Evolutionary conservation across 2,888 invertebrate genomes (phyloP).

Genomic region (Cryptops parisi): DNA sequence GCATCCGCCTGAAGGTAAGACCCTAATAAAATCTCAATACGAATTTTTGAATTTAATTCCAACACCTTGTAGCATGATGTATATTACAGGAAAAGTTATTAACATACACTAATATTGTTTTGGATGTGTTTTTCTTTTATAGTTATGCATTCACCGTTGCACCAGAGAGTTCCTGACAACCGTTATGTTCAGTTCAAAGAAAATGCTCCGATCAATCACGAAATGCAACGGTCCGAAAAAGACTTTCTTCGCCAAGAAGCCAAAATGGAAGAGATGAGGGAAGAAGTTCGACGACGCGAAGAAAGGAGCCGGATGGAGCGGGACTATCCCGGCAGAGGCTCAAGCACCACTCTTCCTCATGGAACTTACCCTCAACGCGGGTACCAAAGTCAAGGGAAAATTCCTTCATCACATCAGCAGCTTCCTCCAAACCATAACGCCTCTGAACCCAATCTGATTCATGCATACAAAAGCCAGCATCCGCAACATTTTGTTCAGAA

Average conservation of each 20-base stretch:
- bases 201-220: too few species aligned
- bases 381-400: constrained; percentile 19
- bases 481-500: constrained; percentile 23
- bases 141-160: too few species aligned
- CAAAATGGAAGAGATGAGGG: constrained; percentile 51
- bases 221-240: constrained; percentile 19
- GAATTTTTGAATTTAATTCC: too few species aligned
- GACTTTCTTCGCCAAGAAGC: constrained; percentile 29
- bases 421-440: background rate
- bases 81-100: too few species aligned
- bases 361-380: constrained; percentile 25
- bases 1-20: background rate
- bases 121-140: too few species aligned
- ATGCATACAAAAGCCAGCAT: constrained; percentile 22
- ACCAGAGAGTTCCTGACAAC: too few species aligned
- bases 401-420: background rate
- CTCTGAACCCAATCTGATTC: too few species aligned
- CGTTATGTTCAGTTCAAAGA: too few species aligned
- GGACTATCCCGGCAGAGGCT: constrained; percentile 10
- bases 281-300: constrained; percentile 51
- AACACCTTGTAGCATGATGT: too few species aligned
- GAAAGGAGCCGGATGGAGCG: constrained; percentile 22
- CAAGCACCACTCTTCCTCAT: constrained; percentile 13
- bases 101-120: too few species aligned
- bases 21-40: too few species aligned